Evolutionary conservation across 2,888 invertebrate genomes (phyloP), one percentile per base, ranked within the genome.

Genomic region (Emmelina monodactyla): DNA sequence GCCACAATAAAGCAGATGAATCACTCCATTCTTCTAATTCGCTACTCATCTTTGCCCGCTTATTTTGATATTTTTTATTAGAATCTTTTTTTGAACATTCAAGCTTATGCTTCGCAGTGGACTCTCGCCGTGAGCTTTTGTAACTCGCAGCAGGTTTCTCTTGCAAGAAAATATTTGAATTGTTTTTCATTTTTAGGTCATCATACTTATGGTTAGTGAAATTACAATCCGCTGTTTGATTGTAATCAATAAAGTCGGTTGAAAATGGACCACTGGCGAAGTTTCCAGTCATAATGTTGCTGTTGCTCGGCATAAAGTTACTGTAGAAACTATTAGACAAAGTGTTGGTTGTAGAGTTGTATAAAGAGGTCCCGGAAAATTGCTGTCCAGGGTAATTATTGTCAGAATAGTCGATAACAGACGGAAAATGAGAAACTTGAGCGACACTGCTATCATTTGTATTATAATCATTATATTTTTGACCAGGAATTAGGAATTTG

Each of bases 1-100:
- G 79, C 78, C 78, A 78, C 29, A 70, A 47, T 32, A 64, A 42
- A 51, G 73, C 65, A 13, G 66, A 50, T 9, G 55, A 51, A 34
- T 78, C 79, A 37, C 50, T 65, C 79, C 79, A 79, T 38, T 78
- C 76, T 36, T 78, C 79, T 2, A 54, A 50, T 14, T 79, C 79
- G 33, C 53, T 61, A 39, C 50, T 62, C 19, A 66, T 28, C 53
- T 78, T 79, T 7, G 64, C 36, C 44, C 69, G 60, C 50, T 79
- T 79, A 43, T 56, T 76, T 50, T 69, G 75, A 51, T 67, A 78
- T 41, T 78, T 78, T 44, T 79, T 78, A 45, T 40, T 69, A 0
- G 68, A 54, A 29, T 79, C 79, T 37, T 79, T 79, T 46, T 79
- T 79, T n/a, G 71, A 64, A 53, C 75, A 78, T 48, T 79, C 79